phyloP scores from a whole-genome alignment of 2,888 invertebrate genomes.

The Cryptocephalus primarius region DNA sequence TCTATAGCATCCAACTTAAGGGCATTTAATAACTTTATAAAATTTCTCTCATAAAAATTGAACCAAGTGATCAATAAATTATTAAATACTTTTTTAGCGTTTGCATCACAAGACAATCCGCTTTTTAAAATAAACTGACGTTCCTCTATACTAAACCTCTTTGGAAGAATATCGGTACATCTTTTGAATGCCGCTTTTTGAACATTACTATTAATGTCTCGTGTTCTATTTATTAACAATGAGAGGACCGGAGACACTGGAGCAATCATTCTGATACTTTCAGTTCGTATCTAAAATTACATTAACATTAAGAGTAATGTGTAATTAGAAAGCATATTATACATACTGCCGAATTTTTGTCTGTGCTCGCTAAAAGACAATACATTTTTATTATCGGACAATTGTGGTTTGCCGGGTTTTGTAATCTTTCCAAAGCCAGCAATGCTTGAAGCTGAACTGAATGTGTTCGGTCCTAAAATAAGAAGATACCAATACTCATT shows the following conservation, averaged over 20 bases:
- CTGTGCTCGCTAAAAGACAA: slow-evolving; percentile 54
- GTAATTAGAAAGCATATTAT: background rate
- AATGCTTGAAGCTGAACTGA: slow-evolving; percentile 72
- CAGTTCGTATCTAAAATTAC: slow-evolving; percentile 18
- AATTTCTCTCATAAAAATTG: slow-evolving; percentile 55
- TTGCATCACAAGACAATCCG: slow-evolving; percentile 52
- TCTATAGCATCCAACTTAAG: slow-evolving; percentile 60
- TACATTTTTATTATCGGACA: slow-evolving; percentile 70
- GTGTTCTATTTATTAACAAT: slow-evolving; percentile 48
- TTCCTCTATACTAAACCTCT: slow-evolving; percentile 49
- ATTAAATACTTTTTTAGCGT: slow-evolving; percentile 38
- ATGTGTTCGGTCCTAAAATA: slow-evolving; percentile 56
- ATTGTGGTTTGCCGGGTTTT: slow-evolving; percentile 62
- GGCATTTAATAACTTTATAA: slow-evolving; percentile 56
- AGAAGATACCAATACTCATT: background rate
- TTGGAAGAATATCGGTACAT: slow-evolving; percentile 19
- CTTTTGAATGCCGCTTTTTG: slow-evolving; percentile 44
- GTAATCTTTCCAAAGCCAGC: slow-evolving; percentile 64
- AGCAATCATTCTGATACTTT: slow-evolving; percentile 19
- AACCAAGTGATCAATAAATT: slow-evolving; percentile 66
- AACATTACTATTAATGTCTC: slow-evolving; percentile 69
- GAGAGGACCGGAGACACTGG: slow-evolving; percentile 14
- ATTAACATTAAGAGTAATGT: slow-evolving; percentile 1
- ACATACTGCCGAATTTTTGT: slow-evolving; percentile 54
- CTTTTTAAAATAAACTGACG: slow-evolving; percentile 49